Conservation (phyloP, 2,797 vertebrate genomes). For the Artibeus jamaicensis region DNA sequence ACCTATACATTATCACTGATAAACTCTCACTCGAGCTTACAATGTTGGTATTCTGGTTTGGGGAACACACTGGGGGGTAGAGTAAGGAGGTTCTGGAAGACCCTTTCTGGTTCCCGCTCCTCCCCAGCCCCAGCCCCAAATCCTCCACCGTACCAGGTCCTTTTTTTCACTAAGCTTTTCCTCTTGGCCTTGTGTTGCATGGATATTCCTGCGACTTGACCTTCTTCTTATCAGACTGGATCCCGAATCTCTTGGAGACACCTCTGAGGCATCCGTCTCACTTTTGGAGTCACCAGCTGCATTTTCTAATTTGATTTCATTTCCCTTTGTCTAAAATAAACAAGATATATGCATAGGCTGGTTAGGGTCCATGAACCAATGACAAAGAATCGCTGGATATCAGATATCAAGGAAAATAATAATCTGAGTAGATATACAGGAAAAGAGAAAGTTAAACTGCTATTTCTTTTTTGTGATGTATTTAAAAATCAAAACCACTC, state of each 20-base stretch:
- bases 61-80: neutral
- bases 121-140: neutral
- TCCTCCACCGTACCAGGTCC: slow-evolving; percentile 9
- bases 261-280: neutral
- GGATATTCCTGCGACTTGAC: slow-evolving; percentile 75
- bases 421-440: neutral
- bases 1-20: neutral
- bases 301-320: slow-evolving; percentile 72
- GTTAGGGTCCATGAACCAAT: neutral
- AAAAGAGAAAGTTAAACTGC: neutral
- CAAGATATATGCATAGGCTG: neutral
- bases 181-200: slow-evolving; percentile 57
- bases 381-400: neutral
- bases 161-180: slow-evolving; percentile 53
- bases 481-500: neutral
- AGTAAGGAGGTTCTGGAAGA: neutral
- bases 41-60: neutral
- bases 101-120: neutral
- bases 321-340: slow-evolving; percentile 77
- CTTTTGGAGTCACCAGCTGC: neutral
- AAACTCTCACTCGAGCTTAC: neutral
- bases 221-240: slow-evolving; percentile 74
- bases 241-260: neutral
- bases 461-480: neutral
- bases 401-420: neutral